Evolutionary conservation across 2,888 invertebrate genomes (phyloP).

Genomic region (Tortricodes alternella): DNA sequence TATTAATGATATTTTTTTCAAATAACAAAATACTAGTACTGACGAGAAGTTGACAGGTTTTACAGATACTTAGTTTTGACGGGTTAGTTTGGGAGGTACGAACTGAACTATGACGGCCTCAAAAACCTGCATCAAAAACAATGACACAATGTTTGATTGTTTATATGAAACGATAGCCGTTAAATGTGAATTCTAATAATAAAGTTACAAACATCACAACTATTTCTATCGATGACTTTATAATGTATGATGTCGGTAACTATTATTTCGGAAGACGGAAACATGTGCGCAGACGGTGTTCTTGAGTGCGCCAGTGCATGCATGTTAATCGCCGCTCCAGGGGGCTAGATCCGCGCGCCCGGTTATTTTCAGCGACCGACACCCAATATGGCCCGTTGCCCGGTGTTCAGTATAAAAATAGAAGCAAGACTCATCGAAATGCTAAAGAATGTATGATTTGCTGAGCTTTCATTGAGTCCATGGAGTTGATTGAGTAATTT

Average conservation of each 20-base stretch:
- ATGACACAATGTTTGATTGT: not conserved
- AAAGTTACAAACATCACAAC: slow-evolving; percentile 4
- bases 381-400: slow-evolving; percentile 80
- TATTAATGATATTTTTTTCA: too few relatives aligned
- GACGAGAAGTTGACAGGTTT: too few relatives aligned
- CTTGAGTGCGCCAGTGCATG: slow-evolving; percentile 18
- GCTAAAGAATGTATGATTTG: not conserved
- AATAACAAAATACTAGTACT: too few relatives aligned
- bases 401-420: slow-evolving; percentile 71
- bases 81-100: too few relatives aligned
- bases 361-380: slow-evolving; percentile 71
- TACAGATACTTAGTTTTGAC: too few relatives aligned
- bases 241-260: not conserved
- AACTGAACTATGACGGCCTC: too few relatives aligned
- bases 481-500: not conserved
- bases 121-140: too few relatives aligned
- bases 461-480: slow-evolving; percentile 1
- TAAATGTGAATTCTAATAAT: not conserved
- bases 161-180: not conserved
- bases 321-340: slow-evolving; percentile 46
- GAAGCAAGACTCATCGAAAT: slow-evolving; percentile 52
- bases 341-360: slow-evolving; percentile 48
- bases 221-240: slow-evolving; percentile 15
- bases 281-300: not conserved
- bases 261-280: slow-evolving; percentile 12